Evolutionary conservation across 1,140 invertebrate genomes (phyloP).

Genomic region (Drosophila sechellia): DNA sequence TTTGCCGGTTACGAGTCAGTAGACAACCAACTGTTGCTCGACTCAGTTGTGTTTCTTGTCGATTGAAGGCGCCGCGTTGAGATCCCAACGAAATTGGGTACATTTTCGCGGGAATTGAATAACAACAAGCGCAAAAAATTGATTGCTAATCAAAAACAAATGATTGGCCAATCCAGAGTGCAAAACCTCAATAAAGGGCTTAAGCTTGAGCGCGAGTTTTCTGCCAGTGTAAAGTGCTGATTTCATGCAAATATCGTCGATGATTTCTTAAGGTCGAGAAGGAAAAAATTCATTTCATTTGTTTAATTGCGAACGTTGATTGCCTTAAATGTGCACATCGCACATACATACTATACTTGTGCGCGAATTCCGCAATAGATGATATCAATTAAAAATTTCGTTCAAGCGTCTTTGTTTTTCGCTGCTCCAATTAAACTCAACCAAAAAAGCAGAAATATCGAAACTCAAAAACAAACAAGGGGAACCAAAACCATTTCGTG

Average conservation of each 20-base stretch:
- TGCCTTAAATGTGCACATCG: slow-evolving; percentile 59
- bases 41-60: slow-evolving; percentile 37
- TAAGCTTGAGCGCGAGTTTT: slow-evolving; percentile 1
- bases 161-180: slow-evolving; percentile 42
- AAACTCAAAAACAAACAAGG: slow-evolving; percentile 17
- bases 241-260: slow-evolving; percentile 61
- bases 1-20: slow-evolving; percentile 54
- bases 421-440: slow-evolving; percentile 57
- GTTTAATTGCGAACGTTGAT: slow-evolving; percentile 70
- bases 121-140: slow-evolving; percentile 26
- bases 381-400: slow-evolving; percentile 71
- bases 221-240: slow-evolving; percentile 32
- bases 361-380: slow-evolving; percentile 59
- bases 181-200: neutral
- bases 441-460: slow-evolving; percentile 1
- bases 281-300: slow-evolving; percentile 37
- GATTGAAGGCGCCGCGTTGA: neutral
- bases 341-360: slow-evolving; percentile 15
- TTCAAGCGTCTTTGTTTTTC: slow-evolving; percentile 38
- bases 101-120: slow-evolving; percentile 24
- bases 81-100: neutral
- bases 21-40: slow-evolving; percentile 77
- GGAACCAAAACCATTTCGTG: slow-evolving; percentile 33
- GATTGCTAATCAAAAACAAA: slow-evolving; percentile 45
- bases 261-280: slow-evolving; percentile 22